Conservation (phyloP, 2,797 vertebrate genomes). For the Capromys pilorides region DNA sequence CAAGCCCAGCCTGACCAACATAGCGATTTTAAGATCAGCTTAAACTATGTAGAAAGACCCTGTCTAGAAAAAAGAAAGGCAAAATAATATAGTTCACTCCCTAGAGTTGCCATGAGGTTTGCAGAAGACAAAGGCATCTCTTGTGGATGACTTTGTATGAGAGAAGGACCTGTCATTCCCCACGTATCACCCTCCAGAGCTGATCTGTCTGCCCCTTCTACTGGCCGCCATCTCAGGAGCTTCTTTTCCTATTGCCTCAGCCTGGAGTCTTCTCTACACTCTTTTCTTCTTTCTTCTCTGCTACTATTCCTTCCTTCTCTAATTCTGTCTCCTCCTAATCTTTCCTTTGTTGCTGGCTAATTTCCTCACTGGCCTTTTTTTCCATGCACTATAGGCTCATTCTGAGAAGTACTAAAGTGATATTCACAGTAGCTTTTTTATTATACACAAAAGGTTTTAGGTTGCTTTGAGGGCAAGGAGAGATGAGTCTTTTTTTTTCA, state of each 20-base stretch:
- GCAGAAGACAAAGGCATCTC: not conserved
- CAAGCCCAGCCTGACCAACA: not conserved
- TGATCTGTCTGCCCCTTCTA: not conserved
- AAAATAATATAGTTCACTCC: not conserved
- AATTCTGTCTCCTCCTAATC: not conserved
- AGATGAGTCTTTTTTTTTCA: not conserved
- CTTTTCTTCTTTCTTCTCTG: not conserved
- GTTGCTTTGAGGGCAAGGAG: not conserved
- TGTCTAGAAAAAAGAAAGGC: not conserved
- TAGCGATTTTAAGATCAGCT: not conserved
- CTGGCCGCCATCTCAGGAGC: not conserved
- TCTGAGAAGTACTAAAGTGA: slow-evolving; percentile 10
- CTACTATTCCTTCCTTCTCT: not conserved
- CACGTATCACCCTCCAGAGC: not conserved
- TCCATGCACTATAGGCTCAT: not conserved
- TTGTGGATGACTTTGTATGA: not conserved
- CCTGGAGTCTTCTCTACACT: accelerated
- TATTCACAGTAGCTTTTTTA: not conserved
- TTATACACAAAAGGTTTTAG: slow-evolving; percentile 44
- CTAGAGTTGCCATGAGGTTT: not conserved
- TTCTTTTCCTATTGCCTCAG: not conserved
- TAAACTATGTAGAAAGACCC: not conserved
- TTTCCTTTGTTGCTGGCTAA: not conserved
- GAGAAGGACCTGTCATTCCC: not conserved
- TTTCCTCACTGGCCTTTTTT: not conserved